phyloP scores from a whole-genome alignment of 2,888 invertebrate genomes.

The Hesperia comma region DNA sequence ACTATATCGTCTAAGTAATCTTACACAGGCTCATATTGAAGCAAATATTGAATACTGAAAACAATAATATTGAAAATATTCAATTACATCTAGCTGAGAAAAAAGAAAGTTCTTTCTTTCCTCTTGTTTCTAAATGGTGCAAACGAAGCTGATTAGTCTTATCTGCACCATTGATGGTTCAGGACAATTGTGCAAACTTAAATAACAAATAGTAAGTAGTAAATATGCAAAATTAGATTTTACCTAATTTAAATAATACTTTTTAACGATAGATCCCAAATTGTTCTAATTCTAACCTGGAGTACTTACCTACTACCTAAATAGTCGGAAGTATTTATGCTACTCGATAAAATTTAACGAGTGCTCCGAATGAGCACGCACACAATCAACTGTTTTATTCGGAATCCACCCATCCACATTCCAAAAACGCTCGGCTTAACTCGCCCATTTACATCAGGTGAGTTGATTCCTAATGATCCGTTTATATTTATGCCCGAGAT shows the following conservation, averaged over 20 bases:
- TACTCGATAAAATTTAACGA: slow-evolving; percentile 5
- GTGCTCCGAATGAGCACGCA: not conserved
- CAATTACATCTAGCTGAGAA: no score
- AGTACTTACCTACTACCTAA: not conserved
- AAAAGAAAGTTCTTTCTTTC: no score
- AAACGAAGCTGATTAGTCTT: no score
- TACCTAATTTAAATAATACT: no score
- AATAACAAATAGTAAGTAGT: no score
- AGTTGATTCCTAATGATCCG: slow-evolving; percentile 1
- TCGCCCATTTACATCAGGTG: slow-evolving; percentile 5
- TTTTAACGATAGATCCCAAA: no score
- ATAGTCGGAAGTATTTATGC: not conserved
- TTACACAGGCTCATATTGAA: slow-evolving; percentile 34
- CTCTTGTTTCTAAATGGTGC: no score
- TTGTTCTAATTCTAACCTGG: not conserved
- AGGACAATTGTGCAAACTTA: no score
- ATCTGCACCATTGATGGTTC: no score
- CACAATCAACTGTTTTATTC: slow-evolving; percentile 3
- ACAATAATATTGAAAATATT: not conserved
- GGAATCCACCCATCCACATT: not conserved
- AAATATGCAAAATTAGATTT: no score
- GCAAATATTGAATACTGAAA: slow-evolving; percentile 34
- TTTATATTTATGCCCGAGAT: not conserved
- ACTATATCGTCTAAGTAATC: slow-evolving; percentile 34
- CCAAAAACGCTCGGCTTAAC: not conserved